phyloP scores from a whole-genome alignment of 2,888 invertebrate species.

The Xanthia icteritia region DNA sequence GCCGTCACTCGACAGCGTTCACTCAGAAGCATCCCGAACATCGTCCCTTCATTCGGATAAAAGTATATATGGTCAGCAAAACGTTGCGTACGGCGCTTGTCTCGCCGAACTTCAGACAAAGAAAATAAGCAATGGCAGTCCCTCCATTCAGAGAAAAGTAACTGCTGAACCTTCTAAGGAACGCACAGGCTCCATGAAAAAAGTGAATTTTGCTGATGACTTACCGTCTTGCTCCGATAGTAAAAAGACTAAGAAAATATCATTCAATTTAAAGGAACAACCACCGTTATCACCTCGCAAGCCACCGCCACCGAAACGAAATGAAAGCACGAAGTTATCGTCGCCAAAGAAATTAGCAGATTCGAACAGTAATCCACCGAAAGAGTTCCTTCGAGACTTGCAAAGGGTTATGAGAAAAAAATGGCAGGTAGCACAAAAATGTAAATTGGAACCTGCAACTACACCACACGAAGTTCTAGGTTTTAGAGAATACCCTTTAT shows the following conservation, averaged over 20 bases:
- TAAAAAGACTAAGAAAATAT: slow-evolving; percentile 92
- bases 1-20: slow-evolving; percentile 89
- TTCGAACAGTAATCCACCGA: slow-evolving; percentile 93
- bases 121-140: slow-evolving; percentile 84
- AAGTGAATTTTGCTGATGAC: slow-evolving; percentile 92
- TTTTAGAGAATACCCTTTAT: slow-evolving; percentile 94
- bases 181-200: slow-evolving; percentile 86
- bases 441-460: slow-evolving; percentile 96
- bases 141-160: slow-evolving; percentile 79
- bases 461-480: slow-evolving; percentile 97
- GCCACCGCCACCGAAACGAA: slow-evolving; percentile 94
- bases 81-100: slow-evolving; percentile 87
- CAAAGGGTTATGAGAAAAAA: slow-evolving; percentile 98
- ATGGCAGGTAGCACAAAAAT: slow-evolving; percentile 98
- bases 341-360: slow-evolving; percentile 94
- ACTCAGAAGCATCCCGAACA: slow-evolving; percentile 87
- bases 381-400: slow-evolving; percentile 96
- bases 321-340: slow-evolving; percentile 93
- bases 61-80: slow-evolving; percentile 81
- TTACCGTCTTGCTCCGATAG: slow-evolving; percentile 84
- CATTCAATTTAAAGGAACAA: slow-evolving; percentile 90
- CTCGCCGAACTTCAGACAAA: slow-evolving; percentile 90
- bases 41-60: slow-evolving; percentile 85
- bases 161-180: slow-evolving; percentile 84
- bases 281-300: slow-evolving; percentile 91